Conservation (phyloP, 2,888 invertebrate species). For the Metallyticus violacea region DNA sequence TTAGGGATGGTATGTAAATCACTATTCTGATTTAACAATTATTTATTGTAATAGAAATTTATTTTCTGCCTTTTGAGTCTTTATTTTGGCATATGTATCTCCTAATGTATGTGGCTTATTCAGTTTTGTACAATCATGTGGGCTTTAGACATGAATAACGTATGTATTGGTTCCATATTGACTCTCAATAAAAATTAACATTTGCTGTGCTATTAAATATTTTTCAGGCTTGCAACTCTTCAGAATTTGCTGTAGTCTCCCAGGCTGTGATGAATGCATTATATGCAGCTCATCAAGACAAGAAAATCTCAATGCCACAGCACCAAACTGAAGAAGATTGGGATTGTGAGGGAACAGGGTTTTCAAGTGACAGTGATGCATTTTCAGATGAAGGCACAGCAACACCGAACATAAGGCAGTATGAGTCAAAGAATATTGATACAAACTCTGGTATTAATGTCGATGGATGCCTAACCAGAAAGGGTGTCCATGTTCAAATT, state of each 20-base stretch:
- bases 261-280: slow-evolving; percentile 47
- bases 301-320: not conserved
- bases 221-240: slow-evolving; percentile 51
- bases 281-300: slow-evolving; percentile 35
- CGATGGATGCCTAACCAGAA: slow-evolving; percentile 51
- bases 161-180: too few relatives aligned
- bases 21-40: too few relatives aligned
- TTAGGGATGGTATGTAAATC: too few relatives aligned
- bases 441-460: slow-evolving; percentile 45
- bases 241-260: slow-evolving; percentile 49
- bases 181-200: too few relatives aligned
- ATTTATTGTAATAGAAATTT: too few relatives aligned
- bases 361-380: slow-evolving; percentile 44
- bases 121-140: too few relatives aligned
- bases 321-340: not conserved
- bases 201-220: too few relatives aligned
- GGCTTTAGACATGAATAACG: too few relatives aligned
- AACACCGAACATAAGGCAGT: slow-evolving; percentile 30
- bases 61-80: too few relatives aligned
- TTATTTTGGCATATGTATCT: too few relatives aligned
- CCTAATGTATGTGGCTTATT: too few relatives aligned
- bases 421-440: not conserved
- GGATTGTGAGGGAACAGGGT: slow-evolving; percentile 36
- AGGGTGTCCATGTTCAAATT: slow-evolving; percentile 56
- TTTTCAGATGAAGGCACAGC: slow-evolving; percentile 26